These are phyloP conservation scores for Pammene aurita DNA, from an alignment of 2,888 invertebrate species.

Conservation along the genomic window DNA sequence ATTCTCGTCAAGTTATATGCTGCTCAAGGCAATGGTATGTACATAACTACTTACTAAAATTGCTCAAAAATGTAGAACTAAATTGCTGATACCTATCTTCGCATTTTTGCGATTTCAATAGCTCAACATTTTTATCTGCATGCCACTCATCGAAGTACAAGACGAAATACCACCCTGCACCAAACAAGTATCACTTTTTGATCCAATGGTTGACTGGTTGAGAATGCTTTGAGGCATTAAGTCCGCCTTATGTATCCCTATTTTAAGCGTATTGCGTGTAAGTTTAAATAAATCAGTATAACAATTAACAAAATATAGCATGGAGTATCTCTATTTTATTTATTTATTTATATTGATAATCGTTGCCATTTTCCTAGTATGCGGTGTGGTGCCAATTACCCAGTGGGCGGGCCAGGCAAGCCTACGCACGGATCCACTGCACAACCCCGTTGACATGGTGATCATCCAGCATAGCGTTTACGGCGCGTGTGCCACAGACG, in stretches of 20 bases:
- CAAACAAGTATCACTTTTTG: no score
- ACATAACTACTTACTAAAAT: neutral
- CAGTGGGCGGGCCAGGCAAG: constrained; percentile 58
- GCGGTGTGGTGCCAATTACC: constrained; percentile 56
- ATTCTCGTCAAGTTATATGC: neutral
- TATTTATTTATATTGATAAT: no score
- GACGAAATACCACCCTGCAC: no score
- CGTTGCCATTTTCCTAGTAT: constrained; percentile 48
- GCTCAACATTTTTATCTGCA: no score
- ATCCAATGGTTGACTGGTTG: no score
- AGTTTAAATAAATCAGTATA: no score
- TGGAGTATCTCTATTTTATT: no score
- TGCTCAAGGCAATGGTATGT: constrained; percentile 8
- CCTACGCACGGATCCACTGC: constrained; percentile 49
- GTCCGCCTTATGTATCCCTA: no score
- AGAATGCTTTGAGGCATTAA: no score
- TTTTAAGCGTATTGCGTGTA: no score
- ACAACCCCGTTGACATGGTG: constrained; percentile 74
- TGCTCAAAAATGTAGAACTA: neutral
- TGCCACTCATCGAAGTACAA: neutral
- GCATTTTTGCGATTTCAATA: neutral
- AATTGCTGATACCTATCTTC: neutral
- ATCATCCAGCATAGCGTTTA: constrained; percentile 84
- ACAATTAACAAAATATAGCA: no score
- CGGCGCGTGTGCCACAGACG: constrained; percentile 67